Percentiles rank a stretch among this genome's conserved stretches.
phyloP scores from a whole-genome alignment of 1,140 invertebrate species.

The Pteromalus puparum region DNA sequence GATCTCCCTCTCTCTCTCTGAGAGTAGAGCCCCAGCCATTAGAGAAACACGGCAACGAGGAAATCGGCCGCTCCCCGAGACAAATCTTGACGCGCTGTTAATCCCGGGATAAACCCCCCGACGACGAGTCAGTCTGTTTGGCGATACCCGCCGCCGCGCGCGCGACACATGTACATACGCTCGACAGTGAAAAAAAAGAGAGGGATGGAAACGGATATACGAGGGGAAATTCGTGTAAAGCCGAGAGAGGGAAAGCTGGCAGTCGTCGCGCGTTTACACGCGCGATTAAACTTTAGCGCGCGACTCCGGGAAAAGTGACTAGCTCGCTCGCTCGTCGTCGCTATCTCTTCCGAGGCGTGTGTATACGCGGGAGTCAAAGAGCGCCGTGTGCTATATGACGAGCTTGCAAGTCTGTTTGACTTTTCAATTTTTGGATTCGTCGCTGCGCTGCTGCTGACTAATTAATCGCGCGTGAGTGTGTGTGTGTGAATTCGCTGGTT shows the following conservation, averaged over 20 bases:
- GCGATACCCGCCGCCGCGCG: not conserved
- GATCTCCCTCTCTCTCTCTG: not conserved
- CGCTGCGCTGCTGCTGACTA: not conserved
- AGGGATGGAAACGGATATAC: not conserved
- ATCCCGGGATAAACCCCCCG: not conserved
- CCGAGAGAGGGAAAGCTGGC: not conserved
- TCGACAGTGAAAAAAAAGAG: constrained; percentile 7
- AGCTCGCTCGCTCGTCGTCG: not conserved
- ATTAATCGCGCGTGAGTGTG: not conserved
- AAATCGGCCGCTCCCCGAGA: not conserved
- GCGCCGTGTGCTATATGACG: not conserved
- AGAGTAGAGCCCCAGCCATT: not conserved
- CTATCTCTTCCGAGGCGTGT: not conserved
- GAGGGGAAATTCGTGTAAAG: too few relatives aligned
- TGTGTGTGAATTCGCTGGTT: not conserved
- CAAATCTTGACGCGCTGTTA: constrained; percentile 8
- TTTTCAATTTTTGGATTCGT: constrained; percentile 21
- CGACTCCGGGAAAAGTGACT: constrained; percentile 18
- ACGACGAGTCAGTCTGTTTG: not conserved
- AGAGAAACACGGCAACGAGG: constrained; percentile 12
- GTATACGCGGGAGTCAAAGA: not conserved
- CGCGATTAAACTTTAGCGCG: constrained; percentile 45
- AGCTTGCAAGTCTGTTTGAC: constrained; percentile 11
- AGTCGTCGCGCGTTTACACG: constrained; percentile 24
- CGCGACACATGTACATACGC: constrained; percentile 20